A percentile compares a stretch with the other conserved stretches of the same genome.
Evolutionary conservation across 2,797 vertebrate genomes (phyloP).

Genomic region (Semotilus atromaculatus): DNA sequence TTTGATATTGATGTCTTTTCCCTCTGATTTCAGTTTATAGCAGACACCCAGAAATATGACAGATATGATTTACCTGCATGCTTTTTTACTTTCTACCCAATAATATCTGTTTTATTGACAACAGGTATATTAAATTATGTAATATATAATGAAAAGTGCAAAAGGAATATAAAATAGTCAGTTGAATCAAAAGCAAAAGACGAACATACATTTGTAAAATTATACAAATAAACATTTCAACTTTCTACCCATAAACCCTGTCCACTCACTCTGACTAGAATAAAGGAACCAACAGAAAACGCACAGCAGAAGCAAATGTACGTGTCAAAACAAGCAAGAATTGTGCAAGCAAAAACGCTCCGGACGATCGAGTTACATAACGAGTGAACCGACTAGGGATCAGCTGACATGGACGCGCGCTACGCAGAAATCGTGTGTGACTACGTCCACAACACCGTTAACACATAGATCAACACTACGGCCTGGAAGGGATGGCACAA

Average conservation of each 20-base stretch:
- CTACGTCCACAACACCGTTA: not conserved
- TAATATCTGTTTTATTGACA: not conserved
- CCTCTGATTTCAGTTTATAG: not conserved
- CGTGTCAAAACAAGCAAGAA: not conserved
- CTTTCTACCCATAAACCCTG: not conserved
- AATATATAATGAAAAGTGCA: not conserved
- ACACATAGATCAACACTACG: slow-evolving; percentile 3
- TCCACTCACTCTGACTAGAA: not conserved
- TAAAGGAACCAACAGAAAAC: not conserved
- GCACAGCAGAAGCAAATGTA: not conserved
- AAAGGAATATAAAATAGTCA: not conserved
- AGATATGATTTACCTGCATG: not conserved
- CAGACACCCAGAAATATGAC: not conserved
- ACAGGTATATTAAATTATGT: not conserved
- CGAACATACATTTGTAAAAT: not conserved
- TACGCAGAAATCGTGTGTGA: not conserved
- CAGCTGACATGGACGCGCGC: not conserved
- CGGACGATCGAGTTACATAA: slow-evolving; percentile 7
- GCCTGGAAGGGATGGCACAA: not conserved
- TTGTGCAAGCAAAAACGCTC: not conserved
- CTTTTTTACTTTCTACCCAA: not conserved
- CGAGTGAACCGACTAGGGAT: not conserved
- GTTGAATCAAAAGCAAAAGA: not conserved
- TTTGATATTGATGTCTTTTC: no score
- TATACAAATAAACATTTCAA: not conserved